phyloP scores from a whole-genome alignment of 2,888 invertebrate species.

The Amiota minor region DNA sequence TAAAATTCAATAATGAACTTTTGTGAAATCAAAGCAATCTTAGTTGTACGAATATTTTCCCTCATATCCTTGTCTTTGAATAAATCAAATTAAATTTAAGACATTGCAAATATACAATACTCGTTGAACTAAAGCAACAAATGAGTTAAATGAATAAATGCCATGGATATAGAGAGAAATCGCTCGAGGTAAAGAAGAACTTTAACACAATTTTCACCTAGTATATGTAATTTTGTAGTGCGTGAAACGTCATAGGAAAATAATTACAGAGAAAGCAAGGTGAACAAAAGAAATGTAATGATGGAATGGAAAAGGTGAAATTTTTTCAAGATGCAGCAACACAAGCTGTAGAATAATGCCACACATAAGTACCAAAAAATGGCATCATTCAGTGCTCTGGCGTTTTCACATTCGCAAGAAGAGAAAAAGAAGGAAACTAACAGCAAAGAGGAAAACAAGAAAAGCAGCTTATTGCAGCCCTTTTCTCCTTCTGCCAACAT shows the following conservation, averaged over 20 bases:
- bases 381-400: neutral
- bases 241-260: constrained; percentile 41
- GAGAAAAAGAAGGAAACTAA: no score
- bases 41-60: no score
- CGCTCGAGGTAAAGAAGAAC: neutral
- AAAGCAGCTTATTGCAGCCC: neutral
- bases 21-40: no score
- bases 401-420: no score
- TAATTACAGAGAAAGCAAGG: constrained; percentile 51
- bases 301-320: constrained; percentile 46
- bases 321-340: constrained; percentile 34
- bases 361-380: constrained; percentile 1
- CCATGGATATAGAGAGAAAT: no score
- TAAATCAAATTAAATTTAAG: no score
- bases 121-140: no score
- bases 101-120: no score
- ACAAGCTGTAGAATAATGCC: neutral
- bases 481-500: no score
- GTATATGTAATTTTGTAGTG: neutral
- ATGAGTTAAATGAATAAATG: no score
- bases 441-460: neutral
- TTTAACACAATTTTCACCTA: constrained; percentile 3
- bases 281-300: neutral
- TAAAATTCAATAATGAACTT: no score
- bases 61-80: no score